phyloP scores from a whole-genome alignment of 2,888 invertebrate species.

The Trimorus sp. region DNA sequence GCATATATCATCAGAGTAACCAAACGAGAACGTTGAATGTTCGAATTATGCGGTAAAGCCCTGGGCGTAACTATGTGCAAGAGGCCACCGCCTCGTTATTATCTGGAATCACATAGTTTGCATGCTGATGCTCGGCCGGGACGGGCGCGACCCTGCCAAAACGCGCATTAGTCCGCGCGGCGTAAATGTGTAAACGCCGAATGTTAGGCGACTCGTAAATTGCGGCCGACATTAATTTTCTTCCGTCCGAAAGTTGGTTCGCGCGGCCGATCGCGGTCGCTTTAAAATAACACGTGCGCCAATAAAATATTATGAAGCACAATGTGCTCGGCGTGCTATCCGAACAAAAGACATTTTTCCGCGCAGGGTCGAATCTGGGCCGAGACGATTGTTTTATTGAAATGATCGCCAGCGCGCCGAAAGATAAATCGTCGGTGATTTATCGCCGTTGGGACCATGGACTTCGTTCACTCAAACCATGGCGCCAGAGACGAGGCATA shows the following conservation, averaged over 20 bases:
- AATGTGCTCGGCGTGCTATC: conserved; percentile 38
- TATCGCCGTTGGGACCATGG: too few species aligned
- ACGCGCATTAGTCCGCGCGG: conserved; percentile 25
- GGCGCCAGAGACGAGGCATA: too few species aligned
- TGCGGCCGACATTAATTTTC: conserved; percentile 56
- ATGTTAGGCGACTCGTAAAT: conserved; percentile 54
- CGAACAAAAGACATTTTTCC: conserved; percentile 47
- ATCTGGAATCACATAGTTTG: conserved; percentile 41
- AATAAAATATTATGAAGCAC: conserved; percentile 50
- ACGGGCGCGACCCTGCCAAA: conserved; percentile 20
- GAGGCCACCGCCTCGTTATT: conserved; percentile 35
- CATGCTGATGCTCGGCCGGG: conserved; percentile 15
- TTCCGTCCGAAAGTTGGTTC: conserved; percentile 33
- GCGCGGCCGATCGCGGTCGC: conserved; percentile 8
- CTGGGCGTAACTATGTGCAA: conserved; percentile 28
- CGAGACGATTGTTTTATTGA: conserved; percentile 57
- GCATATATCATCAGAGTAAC: conserved; percentile 7
- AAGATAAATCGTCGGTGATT: too few species aligned
- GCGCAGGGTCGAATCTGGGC: conserved; percentile 34
- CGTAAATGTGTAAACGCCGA: conserved; percentile 45
- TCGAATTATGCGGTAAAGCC: conserved; percentile 37
- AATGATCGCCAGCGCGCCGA: conserved; percentile 17
- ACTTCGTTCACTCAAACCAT: too few species aligned
- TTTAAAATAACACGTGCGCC: conserved; percentile 41
- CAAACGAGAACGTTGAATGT: conserved; percentile 14